Evolutionary conservation across 2,888 invertebrate genomes (phyloP).

Genomic region (Meteorus cinctellus): DNA sequence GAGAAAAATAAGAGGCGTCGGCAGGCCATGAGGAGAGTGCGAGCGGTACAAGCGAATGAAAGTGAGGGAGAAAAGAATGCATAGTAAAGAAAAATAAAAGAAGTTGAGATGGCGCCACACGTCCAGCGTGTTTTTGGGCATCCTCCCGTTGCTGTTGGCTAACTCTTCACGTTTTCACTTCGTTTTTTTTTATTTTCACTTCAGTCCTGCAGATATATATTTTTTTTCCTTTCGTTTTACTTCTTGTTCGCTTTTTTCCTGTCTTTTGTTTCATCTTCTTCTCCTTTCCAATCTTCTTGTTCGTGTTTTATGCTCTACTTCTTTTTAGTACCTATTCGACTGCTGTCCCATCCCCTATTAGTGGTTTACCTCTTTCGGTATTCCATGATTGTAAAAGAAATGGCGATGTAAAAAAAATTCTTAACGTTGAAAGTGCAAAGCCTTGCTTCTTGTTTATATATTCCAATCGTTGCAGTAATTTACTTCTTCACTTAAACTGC

Average conservation of each 20-base stretch:
- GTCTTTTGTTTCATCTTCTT: conserved; percentile 35
- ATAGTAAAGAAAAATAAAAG: conserved; percentile 67
- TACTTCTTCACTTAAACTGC: neutral
- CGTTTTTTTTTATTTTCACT: conserved; percentile 55
- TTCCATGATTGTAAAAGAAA: neutral
- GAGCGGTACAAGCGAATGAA: conserved; percentile 48
- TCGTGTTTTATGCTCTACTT: conserved; percentile 41
- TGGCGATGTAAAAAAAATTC: neutral
- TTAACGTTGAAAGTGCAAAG: neutral
- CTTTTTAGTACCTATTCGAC: neutral
- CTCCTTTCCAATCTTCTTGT: conserved; percentile 42
- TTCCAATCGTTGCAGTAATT: neutral
- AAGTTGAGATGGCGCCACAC: conserved; percentile 72
- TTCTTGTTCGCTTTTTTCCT: conserved; percentile 44
- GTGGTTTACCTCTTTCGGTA: neutral
- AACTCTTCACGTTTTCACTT: conserved; percentile 50
- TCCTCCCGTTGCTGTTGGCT: conserved; percentile 69
- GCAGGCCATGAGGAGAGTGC: conserved; percentile 44
- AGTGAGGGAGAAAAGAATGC: conserved; percentile 57
- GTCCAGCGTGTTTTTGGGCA: conserved; percentile 71
- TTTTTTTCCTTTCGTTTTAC: conserved; percentile 36
- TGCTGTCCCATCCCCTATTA: neutral
- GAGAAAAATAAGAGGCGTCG: conserved; percentile 61
- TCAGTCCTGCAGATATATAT: conserved; percentile 37
- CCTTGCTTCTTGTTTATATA: neutral